Base-by-base conservation (phyloP, 1,140 invertebrate genomes). In the Ostrea edulis region DNA sequence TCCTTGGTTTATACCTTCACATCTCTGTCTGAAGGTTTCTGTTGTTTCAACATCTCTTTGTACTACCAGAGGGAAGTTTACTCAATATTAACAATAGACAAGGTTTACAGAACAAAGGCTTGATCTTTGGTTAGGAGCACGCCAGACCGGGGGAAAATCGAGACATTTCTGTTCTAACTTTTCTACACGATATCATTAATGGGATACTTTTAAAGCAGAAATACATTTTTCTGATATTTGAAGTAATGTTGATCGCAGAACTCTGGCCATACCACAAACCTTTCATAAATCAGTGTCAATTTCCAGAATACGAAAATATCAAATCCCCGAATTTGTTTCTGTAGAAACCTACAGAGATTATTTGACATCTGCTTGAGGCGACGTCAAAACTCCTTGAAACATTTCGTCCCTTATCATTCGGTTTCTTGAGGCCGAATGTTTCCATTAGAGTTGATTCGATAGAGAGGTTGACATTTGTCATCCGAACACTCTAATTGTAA, bases 371-470 rank as follows among this genome's bases (percentile, higher is more conserved):
- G 68, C 68, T 77, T 8, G 22, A 35, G 68, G 68, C 68, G 68
- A 77, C 29, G 68, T 77, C 68, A 77, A 77, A 77, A 77, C 68
- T 77, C 68, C 68, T 77, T 77, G 68, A 77, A 77, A 77, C 68
- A 77, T 29, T 35, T 77, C 29, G 68, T 77, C 29, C 68, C 9
- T 77, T 77, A 77, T 77, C 68, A 77, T 29, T 77, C 8, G 35
- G 68, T 77, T 77, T 29, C 68, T 77, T 35, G 68, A 77, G 68
- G 14, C 68, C 9, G 25, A 77, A 77, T 77, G 68, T 77, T 77
- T 77, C 68, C 68, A 77, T 77, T 77, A 77, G 29, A 77, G 68
- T 77, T 77, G 68, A 77, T 77, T 77, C 68, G 68, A 77, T 77
- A 25, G 25, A 77, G 68, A 14, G 68, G 22, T 77, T 77, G 68